These are phyloP conservation scores for Ahaetulla prasina DNA, from an alignment of 2,113 vertebrate genomes.

Conservation along the genomic window DNA sequence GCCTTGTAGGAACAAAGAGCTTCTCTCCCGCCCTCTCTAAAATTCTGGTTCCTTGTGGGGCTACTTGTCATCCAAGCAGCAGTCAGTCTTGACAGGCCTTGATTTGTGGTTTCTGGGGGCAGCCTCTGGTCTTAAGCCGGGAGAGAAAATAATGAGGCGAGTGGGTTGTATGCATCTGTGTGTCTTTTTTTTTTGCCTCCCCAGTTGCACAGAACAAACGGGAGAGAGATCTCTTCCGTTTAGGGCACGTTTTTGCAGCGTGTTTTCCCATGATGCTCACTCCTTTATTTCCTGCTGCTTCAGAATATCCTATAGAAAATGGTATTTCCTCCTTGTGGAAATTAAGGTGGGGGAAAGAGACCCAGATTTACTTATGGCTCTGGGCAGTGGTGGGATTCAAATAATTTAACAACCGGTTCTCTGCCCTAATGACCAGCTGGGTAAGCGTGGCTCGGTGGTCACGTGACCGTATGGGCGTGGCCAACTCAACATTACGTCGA, in stretches of 20 bases:
- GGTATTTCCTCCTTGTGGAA: constrained; percentile 36
- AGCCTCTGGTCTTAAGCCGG: fast-evolving
- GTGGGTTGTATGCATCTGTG: background rate
- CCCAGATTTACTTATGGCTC: background rate
- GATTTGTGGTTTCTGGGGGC: background rate
- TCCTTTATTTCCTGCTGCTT: constrained; percentile 58
- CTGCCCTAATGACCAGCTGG: too few relatives aligned
- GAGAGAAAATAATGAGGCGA: background rate
- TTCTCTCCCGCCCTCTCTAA: background rate
- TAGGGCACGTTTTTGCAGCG: background rate
- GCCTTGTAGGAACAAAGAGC: background rate
- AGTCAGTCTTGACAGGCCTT: fast-evolving
- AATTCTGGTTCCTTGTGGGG: background rate
- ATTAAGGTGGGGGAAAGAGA: background rate
- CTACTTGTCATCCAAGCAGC: background rate
- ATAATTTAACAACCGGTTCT: too few relatives aligned
- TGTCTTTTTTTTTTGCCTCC: background rate
- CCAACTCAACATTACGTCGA: too few relatives aligned
- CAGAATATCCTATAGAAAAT: constrained; percentile 46
- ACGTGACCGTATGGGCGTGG: too few relatives aligned
- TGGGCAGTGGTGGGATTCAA: too few relatives aligned
- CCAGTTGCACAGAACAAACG: fast-evolving
- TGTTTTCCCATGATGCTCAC: constrained; percentile 20
- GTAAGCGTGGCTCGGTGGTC: too few relatives aligned
- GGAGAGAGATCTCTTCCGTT: background rate